These are phyloP conservation scores for Sebastes hubbsi DNA, from an alignment of 2,797 vertebrate genomes.

Conservation along the genomic window DNA sequence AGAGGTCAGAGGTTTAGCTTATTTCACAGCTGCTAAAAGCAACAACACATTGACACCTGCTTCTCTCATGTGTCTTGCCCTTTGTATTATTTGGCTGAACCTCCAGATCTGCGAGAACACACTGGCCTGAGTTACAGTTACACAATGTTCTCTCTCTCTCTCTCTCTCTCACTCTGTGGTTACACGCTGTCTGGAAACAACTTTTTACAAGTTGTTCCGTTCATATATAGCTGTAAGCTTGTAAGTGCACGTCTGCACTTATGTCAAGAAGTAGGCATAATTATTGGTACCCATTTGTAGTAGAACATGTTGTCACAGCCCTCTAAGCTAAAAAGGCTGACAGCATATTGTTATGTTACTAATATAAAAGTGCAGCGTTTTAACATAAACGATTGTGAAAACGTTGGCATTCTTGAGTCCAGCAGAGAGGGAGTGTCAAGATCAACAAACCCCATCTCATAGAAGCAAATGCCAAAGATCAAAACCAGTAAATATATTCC, in stretches of 20 bases:
- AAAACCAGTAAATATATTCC: not conserved
- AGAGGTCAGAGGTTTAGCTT: not conserved
- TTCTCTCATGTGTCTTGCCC: not conserved
- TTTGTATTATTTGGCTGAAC: not conserved
- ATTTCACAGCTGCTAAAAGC: not conserved
- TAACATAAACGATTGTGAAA: not conserved
- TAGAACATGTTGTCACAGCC: too few species aligned
- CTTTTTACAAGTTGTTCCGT: not conserved
- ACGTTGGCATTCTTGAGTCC: not conserved
- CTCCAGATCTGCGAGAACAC: not conserved
- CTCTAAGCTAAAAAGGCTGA: not conserved
- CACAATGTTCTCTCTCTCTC: not conserved
- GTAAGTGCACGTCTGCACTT: not conserved
- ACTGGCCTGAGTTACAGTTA: not conserved
- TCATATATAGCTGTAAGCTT: not conserved
- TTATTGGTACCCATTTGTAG: not conserved
- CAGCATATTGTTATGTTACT: not conserved
- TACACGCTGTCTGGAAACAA: not conserved
- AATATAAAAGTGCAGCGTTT: not conserved
- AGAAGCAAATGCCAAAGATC: not conserved
- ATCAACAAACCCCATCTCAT: not conserved
- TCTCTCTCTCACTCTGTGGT: not conserved
- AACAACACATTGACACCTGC: not conserved
- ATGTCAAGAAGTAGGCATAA: not conserved
- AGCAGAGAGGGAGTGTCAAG: not conserved